Base-by-base conservation (phyloP, 2,888 invertebrate species). In the Apocheima hispidaria region DNA sequence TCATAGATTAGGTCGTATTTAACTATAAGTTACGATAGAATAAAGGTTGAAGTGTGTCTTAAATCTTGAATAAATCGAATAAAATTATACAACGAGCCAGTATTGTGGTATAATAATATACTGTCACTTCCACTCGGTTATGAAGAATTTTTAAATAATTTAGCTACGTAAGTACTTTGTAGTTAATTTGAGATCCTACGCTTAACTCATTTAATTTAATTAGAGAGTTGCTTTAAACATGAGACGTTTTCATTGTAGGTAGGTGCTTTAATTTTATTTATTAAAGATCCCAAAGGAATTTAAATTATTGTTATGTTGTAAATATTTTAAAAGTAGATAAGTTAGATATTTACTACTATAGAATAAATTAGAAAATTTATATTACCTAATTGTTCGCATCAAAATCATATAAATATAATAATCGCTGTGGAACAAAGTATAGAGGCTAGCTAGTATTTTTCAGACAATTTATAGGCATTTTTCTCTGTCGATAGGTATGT, bases 11-110 rank as follows among this genome's bases (percentile, higher is more conserved):
- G 71, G 18, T 51, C 40, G 40, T 16, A 10, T 51, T 65, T 69
- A 72, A 74, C 70, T 69, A 75, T 71, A 79, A 78, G 66, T 61
- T 77, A 74, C 57, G 28, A 59, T 67, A 65, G 57, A 44, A 66
- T 66, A 65, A 75, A 70, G 70, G 71, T 73, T 78, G 75, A 78
- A 76, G 75, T 77, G 81, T 80, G 79, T 82, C 77, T 80, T 77
- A 77, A 68, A 68, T 68, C 64, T 71, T 63, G 55, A 63, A 68
- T 78, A 74, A 78, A 79, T 81, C 78, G 78, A 83, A 75, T 78
- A 75, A 80, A 78, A 75, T 56, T 81, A 79, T 83, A 87, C 88
- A 89, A 89, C 89, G 88, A 89, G 78, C 74, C 56, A 62, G 59
- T 74, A 75, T 74, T 79, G 77, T 83, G 78, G 75, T 80, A 72